Percentiles rank a stretch among this genome's conserved stretches.
phyloP scores from a whole-genome alignment of 2,888 invertebrate genomes.

The Mactromeris polynyma region DNA sequence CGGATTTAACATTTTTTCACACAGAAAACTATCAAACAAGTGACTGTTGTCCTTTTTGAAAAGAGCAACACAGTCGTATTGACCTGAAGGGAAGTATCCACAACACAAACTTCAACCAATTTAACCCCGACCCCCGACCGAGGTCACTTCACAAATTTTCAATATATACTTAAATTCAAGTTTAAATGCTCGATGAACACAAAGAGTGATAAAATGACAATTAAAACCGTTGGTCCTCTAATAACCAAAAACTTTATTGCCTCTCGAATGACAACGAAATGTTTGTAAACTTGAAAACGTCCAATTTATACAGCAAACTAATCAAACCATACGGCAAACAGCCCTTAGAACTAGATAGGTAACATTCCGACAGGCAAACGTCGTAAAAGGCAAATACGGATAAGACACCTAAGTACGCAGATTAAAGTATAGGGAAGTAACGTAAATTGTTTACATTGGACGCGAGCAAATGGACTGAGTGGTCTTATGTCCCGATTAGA shows the following conservation, averaged over 20 bases:
- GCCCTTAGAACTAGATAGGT: background rate
- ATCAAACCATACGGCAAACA: background rate
- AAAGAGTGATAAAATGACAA: conserved; percentile 15
- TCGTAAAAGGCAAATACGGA: background rate
- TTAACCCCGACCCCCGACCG: background rate
- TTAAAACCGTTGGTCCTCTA: background rate
- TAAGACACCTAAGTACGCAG: background rate
- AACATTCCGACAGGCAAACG: background rate
- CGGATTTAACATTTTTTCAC: background rate
- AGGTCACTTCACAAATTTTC: conserved; percentile 5
- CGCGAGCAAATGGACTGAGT: background rate
- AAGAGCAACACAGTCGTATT: background rate
- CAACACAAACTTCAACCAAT: background rate
- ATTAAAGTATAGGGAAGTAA: background rate
- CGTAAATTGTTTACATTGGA: conserved; percentile 9
- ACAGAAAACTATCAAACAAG: background rate
- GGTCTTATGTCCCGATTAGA: background rate
- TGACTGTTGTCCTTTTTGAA: background rate
- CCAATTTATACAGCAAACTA: background rate
- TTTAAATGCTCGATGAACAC: conserved; percentile 6
- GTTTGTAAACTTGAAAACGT: background rate
- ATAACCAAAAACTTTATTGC: conserved; percentile 32
- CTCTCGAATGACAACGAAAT: conserved; percentile 24
- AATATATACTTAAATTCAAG: conserved; percentile 13
- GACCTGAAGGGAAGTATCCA: background rate